Conservation (phyloP, 2,113 vertebrate species). For the Muntiacus reevesi region DNA sequence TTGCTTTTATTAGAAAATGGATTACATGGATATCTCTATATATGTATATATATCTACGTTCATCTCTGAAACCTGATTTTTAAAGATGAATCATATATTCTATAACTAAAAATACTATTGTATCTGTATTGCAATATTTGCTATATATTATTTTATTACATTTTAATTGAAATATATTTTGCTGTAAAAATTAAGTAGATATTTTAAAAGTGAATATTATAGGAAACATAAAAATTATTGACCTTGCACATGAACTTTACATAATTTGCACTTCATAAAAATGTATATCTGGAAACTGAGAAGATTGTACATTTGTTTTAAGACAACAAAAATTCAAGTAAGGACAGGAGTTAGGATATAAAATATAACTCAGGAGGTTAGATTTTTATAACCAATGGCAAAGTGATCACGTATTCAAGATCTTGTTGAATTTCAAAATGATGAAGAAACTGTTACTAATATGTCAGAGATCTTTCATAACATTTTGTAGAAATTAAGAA, state of each 20-base stretch:
- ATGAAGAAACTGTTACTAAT: neutral
- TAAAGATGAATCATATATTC: conserved; percentile 7
- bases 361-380: conserved; percentile 12
- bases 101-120: conserved; percentile 26
- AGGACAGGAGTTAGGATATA: neutral
- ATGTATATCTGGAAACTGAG: conserved; percentile 17
- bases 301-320: conserved; percentile 14
- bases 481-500: neutral
- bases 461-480: neutral
- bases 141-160: neutral
- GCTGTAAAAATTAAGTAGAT: neutral
- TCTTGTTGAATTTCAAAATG: neutral
- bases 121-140: conserved; percentile 12
- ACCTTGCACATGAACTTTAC: neutral
- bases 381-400: neutral
- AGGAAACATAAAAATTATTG: neutral
- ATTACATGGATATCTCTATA: neutral
- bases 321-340: neutral
- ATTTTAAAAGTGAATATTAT: conserved; percentile 7
- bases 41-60: neutral
- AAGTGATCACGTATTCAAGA: neutral
- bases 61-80: conserved; percentile 46
- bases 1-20: neutral
- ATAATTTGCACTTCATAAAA: conserved; percentile 48
- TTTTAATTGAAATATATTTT: conserved; percentile 26